These are phyloP conservation scores for Byasa hedistus DNA, from an alignment of 2,888 invertebrate genomes.

Conservation along the genomic window DNA sequence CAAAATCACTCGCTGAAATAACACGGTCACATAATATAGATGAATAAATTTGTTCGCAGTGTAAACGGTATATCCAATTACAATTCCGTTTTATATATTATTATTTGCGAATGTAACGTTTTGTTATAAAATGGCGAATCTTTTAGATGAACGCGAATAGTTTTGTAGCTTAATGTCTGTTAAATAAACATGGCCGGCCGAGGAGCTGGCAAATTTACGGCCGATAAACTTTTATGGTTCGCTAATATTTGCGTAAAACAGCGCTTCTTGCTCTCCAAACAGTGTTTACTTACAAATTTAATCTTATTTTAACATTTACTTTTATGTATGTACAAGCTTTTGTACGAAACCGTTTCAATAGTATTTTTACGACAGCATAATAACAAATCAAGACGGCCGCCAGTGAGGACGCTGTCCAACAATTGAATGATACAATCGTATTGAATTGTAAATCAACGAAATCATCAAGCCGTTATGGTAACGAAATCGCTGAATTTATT, in stretches of 20 bases:
- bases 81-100: constrained; percentile 7
- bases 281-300: constrained; percentile 13
- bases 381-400: not conserved
- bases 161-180: constrained; percentile 23
- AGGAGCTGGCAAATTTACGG: constrained; percentile 26
- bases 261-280: constrained; percentile 4
- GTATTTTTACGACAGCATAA: too few relatives aligned
- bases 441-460: not conserved
- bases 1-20: constrained; percentile 10
- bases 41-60: constrained; percentile 20
- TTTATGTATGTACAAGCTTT: too few relatives aligned
- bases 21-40: constrained; percentile 19
- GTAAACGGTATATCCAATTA: constrained; percentile 24
- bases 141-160: constrained; percentile 9
- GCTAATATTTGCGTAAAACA: constrained; percentile 27
- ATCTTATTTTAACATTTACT: not conserved
- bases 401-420: not conserved
- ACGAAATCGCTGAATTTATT: not conserved
- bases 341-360: too few relatives aligned
- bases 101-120: constrained; percentile 6
- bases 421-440: not conserved
- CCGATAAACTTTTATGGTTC: constrained; percentile 28
- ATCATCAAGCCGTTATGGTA: not conserved
- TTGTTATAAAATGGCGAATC: constrained; percentile 12
- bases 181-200: constrained; percentile 22